Evolutionary conservation across 92 coral and sea anemone genomes (phyloP), one percentile per base, ranked within the genome.

Genomic region (Umimayanthus chanpuru): DNA sequence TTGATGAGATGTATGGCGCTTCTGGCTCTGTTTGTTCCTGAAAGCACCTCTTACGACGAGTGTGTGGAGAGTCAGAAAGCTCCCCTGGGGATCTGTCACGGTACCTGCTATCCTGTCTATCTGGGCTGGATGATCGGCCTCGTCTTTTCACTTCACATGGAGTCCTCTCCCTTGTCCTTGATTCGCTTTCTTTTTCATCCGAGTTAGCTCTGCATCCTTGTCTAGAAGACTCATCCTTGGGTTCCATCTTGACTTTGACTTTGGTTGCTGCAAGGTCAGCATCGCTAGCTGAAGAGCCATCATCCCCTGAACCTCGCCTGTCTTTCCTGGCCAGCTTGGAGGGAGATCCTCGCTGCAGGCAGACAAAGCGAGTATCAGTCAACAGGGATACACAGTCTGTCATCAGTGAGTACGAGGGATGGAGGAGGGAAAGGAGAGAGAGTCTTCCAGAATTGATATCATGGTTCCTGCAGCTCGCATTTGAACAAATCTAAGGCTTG

Each of bases 281-380:
- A 26, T 47, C 8, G 26, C 79, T 44, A 29, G 21, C 76, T 25
- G 65, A 82, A 14, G 67, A 44, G 41, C 16, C 78, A 9, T 47
- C 78, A 41, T 83, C 68, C 67, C 87, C 78, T 83, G 43, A 29
- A 53, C 78, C 74, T 70, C 79, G 87, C 87, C 78, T 83, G 87
- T 83, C 87, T 83, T 16, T 83, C 87, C 87, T 83, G 87, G 87
- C 73, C 79, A 83, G 87, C 87, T 83, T 70, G 87, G 87, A 83
- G 18, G 87, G 65, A 70, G 87, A 83, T 83, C 87, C 87, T 68
- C 43, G 87, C 87, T 83, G 87, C 87, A 83, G 87, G 87, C 87
- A 83, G 87, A 83, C 87, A 83, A 83, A 83, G 87, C 87, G 87
- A 83, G 87, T 55, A 50, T 83, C 87, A 83, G 40, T 83, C 74